Percentiles rank a stretch among this genome's conserved stretches.
Conservation (phyloP, 1,140 invertebrate species). For the Drosophila malerkotliana region DNA sequence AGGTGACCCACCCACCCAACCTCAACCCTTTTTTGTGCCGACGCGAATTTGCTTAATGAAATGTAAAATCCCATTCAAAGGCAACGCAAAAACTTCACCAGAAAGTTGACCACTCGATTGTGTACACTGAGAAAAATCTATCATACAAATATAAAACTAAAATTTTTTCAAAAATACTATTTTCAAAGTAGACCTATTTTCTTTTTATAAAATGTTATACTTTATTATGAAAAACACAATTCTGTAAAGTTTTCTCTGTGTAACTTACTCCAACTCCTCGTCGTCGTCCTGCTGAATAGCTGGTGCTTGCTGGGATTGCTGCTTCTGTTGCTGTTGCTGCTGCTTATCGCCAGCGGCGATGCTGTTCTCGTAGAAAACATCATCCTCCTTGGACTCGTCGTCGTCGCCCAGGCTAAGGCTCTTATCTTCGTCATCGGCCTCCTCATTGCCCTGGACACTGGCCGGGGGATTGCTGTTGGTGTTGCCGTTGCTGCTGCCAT, state of each 20-base stretch:
- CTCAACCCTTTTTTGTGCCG: constrained; percentile 29
- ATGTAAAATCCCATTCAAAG: constrained; percentile 67
- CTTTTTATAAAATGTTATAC: not conserved
- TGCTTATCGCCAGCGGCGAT: constrained; percentile 75
- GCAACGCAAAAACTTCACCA: constrained; percentile 32
- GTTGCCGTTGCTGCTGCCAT: constrained; percentile 34
- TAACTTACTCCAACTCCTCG: constrained; percentile 84
- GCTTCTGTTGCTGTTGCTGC: constrained; percentile 52
- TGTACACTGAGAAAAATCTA: constrained; percentile 1
- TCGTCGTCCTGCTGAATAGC: constrained; percentile 86
- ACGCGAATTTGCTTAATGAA: constrained; percentile 78
- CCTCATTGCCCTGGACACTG: constrained; percentile 75
- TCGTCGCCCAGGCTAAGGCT: constrained; percentile 76
- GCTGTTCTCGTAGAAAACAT: constrained; percentile 90
- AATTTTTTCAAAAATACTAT: too few relatives aligned
- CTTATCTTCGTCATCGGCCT: constrained; percentile 75
- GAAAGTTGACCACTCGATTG: constrained; percentile 20
- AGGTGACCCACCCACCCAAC: constrained; percentile 28
- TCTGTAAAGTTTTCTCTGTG: not conserved
- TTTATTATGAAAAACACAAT: not conserved
- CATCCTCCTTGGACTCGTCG: constrained; percentile 87
- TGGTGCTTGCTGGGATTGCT: constrained; percentile 29
- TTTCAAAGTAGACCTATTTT: too few relatives aligned
- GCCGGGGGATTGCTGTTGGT: constrained; percentile 63
- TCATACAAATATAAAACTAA: not conserved